These are phyloP conservation scores for Simalia tracyae DNA, from an alignment of 2,797 vertebrate species.

Conservation along the genomic window DNA sequence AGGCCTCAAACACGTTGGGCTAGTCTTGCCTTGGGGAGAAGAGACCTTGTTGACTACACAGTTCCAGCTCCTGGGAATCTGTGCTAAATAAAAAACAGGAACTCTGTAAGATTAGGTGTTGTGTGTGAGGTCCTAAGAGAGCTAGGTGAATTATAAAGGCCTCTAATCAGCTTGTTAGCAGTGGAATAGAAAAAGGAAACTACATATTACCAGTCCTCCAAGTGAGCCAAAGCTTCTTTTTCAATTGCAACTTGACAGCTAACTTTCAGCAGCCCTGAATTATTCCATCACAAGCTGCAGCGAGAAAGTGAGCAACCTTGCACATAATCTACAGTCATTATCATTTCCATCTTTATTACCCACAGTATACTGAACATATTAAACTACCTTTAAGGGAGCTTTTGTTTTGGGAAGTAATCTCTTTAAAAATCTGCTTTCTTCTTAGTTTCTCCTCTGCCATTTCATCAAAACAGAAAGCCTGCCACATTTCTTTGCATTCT, in stretches of 20 bases:
- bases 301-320: conserved; percentile 74
- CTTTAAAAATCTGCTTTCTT: conserved; percentile 68
- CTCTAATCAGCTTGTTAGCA: conserved; percentile 72
- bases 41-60: background rate
- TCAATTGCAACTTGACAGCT: conserved; percentile 67
- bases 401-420: conserved; percentile 71
- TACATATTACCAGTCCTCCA: conserved; percentile 54
- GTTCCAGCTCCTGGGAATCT: background rate
- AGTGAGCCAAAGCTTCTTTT: conserved; percentile 66
- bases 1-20: background rate
- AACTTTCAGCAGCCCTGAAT: conserved; percentile 73
- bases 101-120: background rate
- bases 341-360: conserved; percentile 75
- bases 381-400: conserved; percentile 69
- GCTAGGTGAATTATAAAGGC: conserved; percentile 55
- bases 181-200: conserved; percentile 65
- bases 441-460: conserved; percentile 70
- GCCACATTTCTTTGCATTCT: conserved; percentile 55
- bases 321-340: conserved; percentile 74
- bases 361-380: conserved; percentile 70
- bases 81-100: background rate
- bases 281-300: conserved; percentile 73
- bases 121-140: conserved; percentile 39
- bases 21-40: background rate
- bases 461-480: conserved; percentile 68